Evolutionary conservation across 2,113 vertebrate genomes (phyloP).

Genomic region (Felis catus): DNA sequence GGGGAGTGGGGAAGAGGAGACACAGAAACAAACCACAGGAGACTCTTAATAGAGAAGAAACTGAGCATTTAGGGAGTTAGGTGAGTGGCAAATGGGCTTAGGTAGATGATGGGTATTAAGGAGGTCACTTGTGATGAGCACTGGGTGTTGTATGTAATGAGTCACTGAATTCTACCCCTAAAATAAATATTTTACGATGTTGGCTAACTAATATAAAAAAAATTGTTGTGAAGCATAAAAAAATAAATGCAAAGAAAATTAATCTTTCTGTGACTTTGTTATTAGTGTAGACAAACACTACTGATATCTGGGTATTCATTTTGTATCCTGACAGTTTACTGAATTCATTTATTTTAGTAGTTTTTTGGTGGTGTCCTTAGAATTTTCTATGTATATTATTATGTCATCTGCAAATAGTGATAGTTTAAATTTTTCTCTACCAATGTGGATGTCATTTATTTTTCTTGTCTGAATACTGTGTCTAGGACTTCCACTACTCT

Average conservation of each 20-base stretch:
- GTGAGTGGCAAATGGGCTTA: too few species aligned
- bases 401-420: not conserved
- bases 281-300: not conserved
- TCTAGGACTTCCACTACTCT: not conserved
- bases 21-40: too few species aligned
- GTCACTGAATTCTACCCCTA: too few species aligned
- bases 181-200: too few species aligned
- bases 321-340: not conserved
- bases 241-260: not conserved
- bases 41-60: too few species aligned
- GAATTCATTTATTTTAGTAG: not conserved
- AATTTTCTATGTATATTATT: not conserved
- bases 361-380: not conserved
- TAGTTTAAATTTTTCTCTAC: not conserved
- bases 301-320: not conserved
- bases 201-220: too few species aligned
- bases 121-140: too few species aligned
- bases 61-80: too few species aligned
- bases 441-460: not conserved
- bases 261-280: not conserved
- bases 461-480: not conserved
- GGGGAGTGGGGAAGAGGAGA: too few species aligned
- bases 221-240: too few species aligned
- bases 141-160: too few species aligned
- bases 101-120: too few species aligned